Conservation (phyloP, 2,113 vertebrate genomes). For the Pseudopipra pipra region DNA sequence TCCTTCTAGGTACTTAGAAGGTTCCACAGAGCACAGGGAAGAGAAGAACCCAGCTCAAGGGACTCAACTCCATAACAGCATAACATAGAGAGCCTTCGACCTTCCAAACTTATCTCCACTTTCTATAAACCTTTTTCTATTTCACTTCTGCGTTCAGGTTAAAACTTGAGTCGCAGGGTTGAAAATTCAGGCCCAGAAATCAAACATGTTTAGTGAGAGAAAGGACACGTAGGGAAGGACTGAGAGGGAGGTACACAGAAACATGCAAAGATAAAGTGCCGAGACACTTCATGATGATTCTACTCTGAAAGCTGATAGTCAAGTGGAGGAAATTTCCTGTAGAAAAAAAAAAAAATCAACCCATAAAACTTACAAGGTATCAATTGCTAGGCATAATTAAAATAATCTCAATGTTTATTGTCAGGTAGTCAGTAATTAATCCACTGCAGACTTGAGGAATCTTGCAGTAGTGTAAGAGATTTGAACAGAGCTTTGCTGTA, state of each 20-base stretch:
- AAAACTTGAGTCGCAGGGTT: neutral
- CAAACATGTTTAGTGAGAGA: neutral
- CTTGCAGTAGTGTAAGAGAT: neutral
- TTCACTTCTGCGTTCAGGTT: neutral
- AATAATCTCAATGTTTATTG: neutral
- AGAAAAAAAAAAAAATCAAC: neutral
- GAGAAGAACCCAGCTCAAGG: neutral
- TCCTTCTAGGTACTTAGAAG: neutral
- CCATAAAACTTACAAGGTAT: neutral
- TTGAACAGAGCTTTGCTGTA: neutral
- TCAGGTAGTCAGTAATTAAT: neutral
- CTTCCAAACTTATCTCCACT: neutral
- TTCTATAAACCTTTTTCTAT: too few species aligned
- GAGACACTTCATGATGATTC: neutral
- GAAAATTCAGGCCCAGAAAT: neutral
- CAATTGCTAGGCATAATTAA: neutral
- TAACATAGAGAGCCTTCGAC: neutral
- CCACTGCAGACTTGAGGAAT: neutral
- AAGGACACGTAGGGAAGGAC: accelerated
- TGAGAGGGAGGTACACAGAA: neutral
- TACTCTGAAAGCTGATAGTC: neutral
- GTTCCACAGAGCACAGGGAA: neutral
- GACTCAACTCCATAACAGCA: accelerated
- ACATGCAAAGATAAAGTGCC: accelerated
- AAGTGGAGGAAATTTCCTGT: neutral